Base-by-base conservation (phyloP, 2,797 vertebrate species). In the Pelobates cultripes region DNA sequence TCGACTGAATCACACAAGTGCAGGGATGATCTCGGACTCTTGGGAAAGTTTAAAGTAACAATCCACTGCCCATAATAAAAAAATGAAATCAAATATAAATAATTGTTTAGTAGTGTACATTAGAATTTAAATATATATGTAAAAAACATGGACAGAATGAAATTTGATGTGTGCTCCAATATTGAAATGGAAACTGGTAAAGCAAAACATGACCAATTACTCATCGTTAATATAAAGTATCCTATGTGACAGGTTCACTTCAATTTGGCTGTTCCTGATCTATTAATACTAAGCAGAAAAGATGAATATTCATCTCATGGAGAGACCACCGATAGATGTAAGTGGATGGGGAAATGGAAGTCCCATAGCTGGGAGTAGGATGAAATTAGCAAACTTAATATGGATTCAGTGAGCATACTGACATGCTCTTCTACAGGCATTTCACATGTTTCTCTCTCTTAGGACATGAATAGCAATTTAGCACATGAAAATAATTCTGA, bases 221-320 rank as follows among this genome's bases (percentile, higher is more conserved):
- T 28, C 28, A 28, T 28, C 47, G 3, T 51, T 51, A 51, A 51
- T 51, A 5, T 51, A 51, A 51, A 51, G 10, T 10, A 6, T 10
- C 10, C 10, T 6, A 51, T 5, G 10, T 2, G 47, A 51, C 47
- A 51, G 10, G 47, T 51, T 10, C 47, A 51, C 47, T 57, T 57
- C 9, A 9, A 4, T 42, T 68, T 68, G 42, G 42, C 5, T 10
- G 66, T 10, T 10, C 42, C 42, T 68, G 42, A 68, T 68, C 40
- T 42, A 68, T 68, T 68, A 40, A 64, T 64, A 64, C 7, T 10
- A 14, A 12, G 14, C 61, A 7, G 17, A 6, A 57, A 15, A 4
- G 55, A 64, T 64, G 61, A 64, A 64, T 64, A 64, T 64, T 64
- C 61, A 64, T 64, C 28, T 64, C n/a, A n/a, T 28, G 61, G 28